Evolutionary conservation across 2,888 invertebrate genomes (phyloP).

Genomic region (Tetrapedia diversipes): DNA sequence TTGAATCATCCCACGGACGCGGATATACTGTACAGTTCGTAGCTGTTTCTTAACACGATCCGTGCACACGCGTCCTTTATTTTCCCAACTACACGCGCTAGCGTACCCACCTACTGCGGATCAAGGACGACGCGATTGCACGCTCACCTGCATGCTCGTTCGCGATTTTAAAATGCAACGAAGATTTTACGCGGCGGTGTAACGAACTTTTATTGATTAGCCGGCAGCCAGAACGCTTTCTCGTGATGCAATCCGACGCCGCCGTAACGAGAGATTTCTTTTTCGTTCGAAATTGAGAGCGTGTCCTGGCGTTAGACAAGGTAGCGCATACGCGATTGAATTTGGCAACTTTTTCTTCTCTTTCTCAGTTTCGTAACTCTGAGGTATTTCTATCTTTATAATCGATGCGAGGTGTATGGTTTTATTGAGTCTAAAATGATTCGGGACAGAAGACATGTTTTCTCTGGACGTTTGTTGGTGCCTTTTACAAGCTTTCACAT

Average conservation of each 20-base stretch:
- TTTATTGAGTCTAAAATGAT: no score
- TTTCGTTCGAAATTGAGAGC: not conserved
- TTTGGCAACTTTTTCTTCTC: not conserved
- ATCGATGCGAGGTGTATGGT: no score
- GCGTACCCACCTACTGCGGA: conserved; percentile 60
- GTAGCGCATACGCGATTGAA: not conserved
- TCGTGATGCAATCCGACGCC: conserved; percentile 13
- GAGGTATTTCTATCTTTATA: no score
- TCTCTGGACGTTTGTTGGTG: no score
- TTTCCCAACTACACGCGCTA: conserved; percentile 54
- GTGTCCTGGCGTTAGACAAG: not conserved
- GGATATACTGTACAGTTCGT: conserved; percentile 17
- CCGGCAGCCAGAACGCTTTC: conserved; percentile 7
- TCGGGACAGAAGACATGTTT: no score
- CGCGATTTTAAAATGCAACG: conserved; percentile 37
- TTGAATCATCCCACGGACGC: conserved; percentile 54
- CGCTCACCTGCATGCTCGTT: conserved; percentile 46
- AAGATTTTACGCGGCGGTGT: conserved; percentile 39
- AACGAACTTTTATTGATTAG: conserved; percentile 46
- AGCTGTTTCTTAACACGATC: conserved; percentile 55
- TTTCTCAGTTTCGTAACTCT: no score
- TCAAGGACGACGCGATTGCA: conserved; percentile 58
- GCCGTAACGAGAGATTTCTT: conserved; percentile 3
- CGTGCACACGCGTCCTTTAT: conserved; percentile 50
- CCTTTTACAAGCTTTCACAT: no score